Conservation (phyloP, 2,113 vertebrate genomes). For the Platycercus adscitus region DNA sequence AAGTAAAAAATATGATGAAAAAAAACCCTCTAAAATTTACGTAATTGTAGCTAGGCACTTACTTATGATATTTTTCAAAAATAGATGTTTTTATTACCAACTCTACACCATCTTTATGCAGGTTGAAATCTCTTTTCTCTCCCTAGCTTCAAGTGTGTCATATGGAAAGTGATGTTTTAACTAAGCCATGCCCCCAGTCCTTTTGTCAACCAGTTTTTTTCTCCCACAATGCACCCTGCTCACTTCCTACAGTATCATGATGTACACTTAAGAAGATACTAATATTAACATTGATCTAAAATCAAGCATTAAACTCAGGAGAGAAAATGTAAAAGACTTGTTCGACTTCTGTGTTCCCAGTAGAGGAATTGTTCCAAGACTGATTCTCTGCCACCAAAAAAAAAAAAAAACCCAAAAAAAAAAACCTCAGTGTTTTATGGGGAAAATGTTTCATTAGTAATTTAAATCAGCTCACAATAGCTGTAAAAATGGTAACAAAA, state of each 20-base stretch:
- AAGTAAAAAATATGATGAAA: background rate
- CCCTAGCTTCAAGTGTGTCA: accelerated
- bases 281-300: background rate
- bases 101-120: background rate
- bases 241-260: background rate
- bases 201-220: background rate
- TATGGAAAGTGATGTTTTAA: background rate
- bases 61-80: background rate
- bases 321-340: background rate
- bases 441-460: background rate
- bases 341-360: background rate
- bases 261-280: background rate
- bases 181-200: accelerated
- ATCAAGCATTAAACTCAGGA: background rate
- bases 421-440: background rate
- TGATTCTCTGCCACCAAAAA: background rate
- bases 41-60: background rate
- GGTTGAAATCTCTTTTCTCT: background rate
- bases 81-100: background rate
- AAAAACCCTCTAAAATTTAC: background rate
- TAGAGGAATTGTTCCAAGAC: background rate
- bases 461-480: background rate
- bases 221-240: background rate
- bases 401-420: background rate
- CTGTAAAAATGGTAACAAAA: background rate